Evolutionary conservation across 1,140 invertebrate genomes (phyloP), one percentile per base, ranked within the genome.

Genomic region (Nasonia giraulti): DNA sequence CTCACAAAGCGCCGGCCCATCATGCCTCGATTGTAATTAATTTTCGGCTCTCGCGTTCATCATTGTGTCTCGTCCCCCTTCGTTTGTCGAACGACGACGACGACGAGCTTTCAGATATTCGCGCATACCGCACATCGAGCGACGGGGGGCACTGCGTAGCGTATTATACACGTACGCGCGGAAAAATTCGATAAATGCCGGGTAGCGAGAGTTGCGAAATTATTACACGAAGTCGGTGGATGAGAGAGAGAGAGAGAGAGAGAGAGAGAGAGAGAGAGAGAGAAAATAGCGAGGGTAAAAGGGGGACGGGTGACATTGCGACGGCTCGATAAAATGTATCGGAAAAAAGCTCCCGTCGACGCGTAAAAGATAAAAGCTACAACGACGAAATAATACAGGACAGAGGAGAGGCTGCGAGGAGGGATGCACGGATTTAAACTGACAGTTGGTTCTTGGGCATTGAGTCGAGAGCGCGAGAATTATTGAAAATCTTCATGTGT

Each of bases 401-500:
- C 31, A 23, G 55, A 71, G 62, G 66, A 31, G 5, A 7, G 27
- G 75, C 27, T n/a, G 17, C 5, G 1, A n/a, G 37, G 7, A 7
- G 11, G 12, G 12, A n/a, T 7, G 47, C 23, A 71, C 40, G 20
- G 47, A 84, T 84, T 80, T 73, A 73, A 83, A 78, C 47, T 83
- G 82, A 78, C 82, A 83, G 82, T 6, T 71, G 66, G 50, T 20
- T 73, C 44, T 71, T 71, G 8, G n/a, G 11, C 0, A 2, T n/a
- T n/a, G n/a, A n/a, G n/a, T n/a, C n/a, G n/a, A n/a, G n/a, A n/a
- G n/a, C n/a, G n/a, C n/a, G n/a, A n/a, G n/a, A n/a, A n/a, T n/a
- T 80, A 85, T 85, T 85, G 78, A 76, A 80, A 85, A 85, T 85
- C 78, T 80, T 85, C 78, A 75, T 80, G 75, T 79, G 78, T 85